These are phyloP conservation scores for Nomada fucata DNA, from an alignment of 2,888 invertebrate species.

Conservation along the genomic window DNA sequence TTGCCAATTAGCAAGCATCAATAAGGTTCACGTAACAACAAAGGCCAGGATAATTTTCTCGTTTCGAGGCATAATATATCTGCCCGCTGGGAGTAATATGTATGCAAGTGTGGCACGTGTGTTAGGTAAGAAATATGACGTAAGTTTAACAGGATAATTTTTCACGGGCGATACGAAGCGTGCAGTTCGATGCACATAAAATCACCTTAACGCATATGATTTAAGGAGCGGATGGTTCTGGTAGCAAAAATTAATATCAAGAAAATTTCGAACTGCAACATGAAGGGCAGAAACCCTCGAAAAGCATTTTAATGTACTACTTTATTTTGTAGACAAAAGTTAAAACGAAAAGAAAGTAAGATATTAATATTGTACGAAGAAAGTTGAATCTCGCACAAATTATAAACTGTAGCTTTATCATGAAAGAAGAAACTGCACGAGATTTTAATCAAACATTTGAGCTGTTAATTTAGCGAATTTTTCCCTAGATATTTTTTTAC, in stretches of 20 bases:
- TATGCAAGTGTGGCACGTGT: conserved; percentile 3
- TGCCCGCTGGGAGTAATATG: background rate
- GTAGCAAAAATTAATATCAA: background rate
- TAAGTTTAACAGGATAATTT: conserved; percentile 10
- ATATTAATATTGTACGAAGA: too few species aligned
- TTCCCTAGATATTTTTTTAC: too few species aligned
- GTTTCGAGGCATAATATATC: background rate
- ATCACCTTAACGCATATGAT: background rate
- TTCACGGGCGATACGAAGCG: conserved; percentile 2
- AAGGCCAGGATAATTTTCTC: conserved; percentile 20
- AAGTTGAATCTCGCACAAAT: too few species aligned
- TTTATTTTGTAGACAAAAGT: too few species aligned
- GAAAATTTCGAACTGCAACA: background rate
- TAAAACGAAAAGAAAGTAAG: too few species aligned
- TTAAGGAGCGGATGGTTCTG: background rate
- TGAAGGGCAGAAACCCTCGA: too few species aligned
- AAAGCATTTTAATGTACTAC: too few species aligned
- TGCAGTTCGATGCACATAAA: background rate
- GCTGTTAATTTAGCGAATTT: too few species aligned
- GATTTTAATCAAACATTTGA: too few species aligned
- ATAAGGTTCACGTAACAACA: background rate
- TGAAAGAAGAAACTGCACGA: too few species aligned
- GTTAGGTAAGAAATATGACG: background rate
- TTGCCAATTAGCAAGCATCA: background rate
- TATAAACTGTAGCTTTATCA: too few species aligned